phyloP scores from a whole-genome alignment of 1,140 invertebrate genomes.

The Atta cephalotes region DNA sequence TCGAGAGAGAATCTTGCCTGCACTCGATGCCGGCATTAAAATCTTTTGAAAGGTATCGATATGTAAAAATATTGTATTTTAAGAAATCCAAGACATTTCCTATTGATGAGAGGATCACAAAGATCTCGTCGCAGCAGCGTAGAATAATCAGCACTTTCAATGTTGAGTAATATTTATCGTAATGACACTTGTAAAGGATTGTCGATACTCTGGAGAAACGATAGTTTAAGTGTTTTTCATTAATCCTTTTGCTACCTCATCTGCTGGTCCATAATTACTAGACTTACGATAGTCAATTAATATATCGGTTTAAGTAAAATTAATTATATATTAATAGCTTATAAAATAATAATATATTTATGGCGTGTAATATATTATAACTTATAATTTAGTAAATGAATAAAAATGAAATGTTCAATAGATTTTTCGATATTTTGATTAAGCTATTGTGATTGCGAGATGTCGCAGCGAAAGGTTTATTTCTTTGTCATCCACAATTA shows the following conservation, averaged over 20 bases:
- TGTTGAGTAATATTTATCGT: not conserved
- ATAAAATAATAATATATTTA: not conserved
- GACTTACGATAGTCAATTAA: not conserved
- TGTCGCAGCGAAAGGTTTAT: conserved; percentile 1
- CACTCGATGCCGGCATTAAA: conserved; percentile 67
- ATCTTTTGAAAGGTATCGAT: not conserved
- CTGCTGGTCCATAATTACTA: not conserved
- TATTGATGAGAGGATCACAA: not conserved
- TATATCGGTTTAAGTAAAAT: not conserved
- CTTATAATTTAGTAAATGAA: not conserved
- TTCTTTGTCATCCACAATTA: not conserved
- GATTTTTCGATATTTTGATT: not conserved
- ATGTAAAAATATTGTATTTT: conserved; percentile 2
- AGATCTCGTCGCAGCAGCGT: conserved; percentile 47
- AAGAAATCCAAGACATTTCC: not conserved
- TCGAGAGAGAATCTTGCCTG: conserved; percentile 40
- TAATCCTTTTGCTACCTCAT: not conserved
- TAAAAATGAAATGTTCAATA: conserved; percentile 1
- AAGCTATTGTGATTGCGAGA: not conserved
- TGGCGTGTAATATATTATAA: not conserved
- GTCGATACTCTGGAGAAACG: not conserved
- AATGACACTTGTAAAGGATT: not conserved
- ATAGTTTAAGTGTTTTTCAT: conserved; percentile 15
- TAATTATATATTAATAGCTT: not conserved
- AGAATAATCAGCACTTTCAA: not conserved